phyloP scores from a whole-genome alignment of 1,140 invertebrate genomes.

The Cyphomyrmex costatus region DNA sequence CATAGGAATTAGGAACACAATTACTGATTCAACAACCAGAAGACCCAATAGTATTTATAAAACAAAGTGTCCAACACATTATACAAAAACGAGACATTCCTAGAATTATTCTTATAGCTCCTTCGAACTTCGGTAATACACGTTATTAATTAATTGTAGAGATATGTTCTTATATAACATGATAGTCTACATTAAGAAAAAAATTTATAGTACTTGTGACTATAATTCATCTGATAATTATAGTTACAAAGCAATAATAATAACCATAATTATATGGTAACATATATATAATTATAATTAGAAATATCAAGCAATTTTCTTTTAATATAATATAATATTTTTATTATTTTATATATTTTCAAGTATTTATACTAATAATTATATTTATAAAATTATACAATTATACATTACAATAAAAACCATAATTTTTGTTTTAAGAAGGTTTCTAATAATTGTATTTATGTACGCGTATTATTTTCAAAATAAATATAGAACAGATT shows the following conservation, averaged over 20 bases:
- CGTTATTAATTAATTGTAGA: not conserved
- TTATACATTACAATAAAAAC: not conserved
- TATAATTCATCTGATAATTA: too few species aligned
- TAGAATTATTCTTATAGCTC: slow-evolving; percentile 85
- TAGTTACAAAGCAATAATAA: too few species aligned
- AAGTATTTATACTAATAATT: not conserved
- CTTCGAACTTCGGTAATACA: slow-evolving; percentile 79
- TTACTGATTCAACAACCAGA: slow-evolving; percentile 86
- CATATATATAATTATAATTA: too few species aligned
- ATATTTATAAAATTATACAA: slow-evolving; percentile 13
- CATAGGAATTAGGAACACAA: slow-evolving; percentile 85
- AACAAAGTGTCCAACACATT: slow-evolving; percentile 84
- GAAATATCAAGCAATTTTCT: too few species aligned
- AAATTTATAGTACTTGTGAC: too few species aligned
- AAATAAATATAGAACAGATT: not conserved
- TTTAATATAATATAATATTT: too few species aligned
- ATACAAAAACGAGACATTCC: slow-evolving; percentile 82
- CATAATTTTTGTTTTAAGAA: not conserved
- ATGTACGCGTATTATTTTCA: not conserved
- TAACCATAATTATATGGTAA: too few species aligned
- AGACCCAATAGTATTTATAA: slow-evolving; percentile 86
- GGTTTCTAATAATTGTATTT: not conserved
- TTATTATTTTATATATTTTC: not conserved
- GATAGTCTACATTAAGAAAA: too few species aligned
- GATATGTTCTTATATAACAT: not conserved